Evolutionary conservation across 1,140 invertebrate species (phyloP).

Genomic region (Diabrotica undecimpunctata): DNA sequence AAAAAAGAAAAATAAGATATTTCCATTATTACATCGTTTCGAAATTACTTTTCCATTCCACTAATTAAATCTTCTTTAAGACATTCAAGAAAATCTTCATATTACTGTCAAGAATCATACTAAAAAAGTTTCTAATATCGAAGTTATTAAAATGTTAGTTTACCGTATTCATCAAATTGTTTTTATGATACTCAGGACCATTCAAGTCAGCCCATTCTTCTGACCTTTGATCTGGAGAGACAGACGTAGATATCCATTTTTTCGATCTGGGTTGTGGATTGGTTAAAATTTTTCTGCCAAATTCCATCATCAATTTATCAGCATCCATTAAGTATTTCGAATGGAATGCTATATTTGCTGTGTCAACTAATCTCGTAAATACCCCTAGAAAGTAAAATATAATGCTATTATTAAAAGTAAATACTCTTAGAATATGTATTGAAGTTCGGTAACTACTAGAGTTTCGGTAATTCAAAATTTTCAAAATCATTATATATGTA

Average conservation of each 20-base stretch:
- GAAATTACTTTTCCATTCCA: too few relatives aligned
- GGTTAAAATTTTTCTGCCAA: slow-evolving; percentile 67
- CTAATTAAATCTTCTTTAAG: too few relatives aligned
- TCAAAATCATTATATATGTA: too few relatives aligned
- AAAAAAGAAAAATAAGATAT: too few relatives aligned
- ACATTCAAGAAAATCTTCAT: too few relatives aligned
- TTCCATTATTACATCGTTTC: too few relatives aligned
- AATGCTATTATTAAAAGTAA: too few relatives aligned
- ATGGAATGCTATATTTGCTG: slow-evolving; percentile 79
- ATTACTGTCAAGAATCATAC: slow-evolving; percentile 41
- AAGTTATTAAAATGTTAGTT: too few relatives aligned
- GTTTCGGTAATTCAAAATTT: too few relatives aligned
- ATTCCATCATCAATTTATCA: slow-evolving; percentile 66
- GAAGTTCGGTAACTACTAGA: too few relatives aligned
- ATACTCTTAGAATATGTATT: too few relatives aligned
- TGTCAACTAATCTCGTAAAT: slow-evolving; percentile 77
- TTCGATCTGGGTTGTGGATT: slow-evolving; percentile 64
- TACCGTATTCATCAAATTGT: slow-evolving; percentile 80
- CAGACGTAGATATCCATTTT: slow-evolving; percentile 84
- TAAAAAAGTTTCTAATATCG: too few relatives aligned
- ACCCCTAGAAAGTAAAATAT: slow-evolving; percentile 62
- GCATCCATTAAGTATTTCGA: slow-evolving; percentile 71
- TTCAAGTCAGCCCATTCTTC: slow-evolving; percentile 60
- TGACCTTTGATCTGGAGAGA: slow-evolving; percentile 71
- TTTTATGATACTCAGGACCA: slow-evolving; percentile 87